A percentile compares a stretch with the other conserved stretches of the same genome.
Conservation (phyloP, 2,888 invertebrate genomes). For the Biston betularia region DNA sequence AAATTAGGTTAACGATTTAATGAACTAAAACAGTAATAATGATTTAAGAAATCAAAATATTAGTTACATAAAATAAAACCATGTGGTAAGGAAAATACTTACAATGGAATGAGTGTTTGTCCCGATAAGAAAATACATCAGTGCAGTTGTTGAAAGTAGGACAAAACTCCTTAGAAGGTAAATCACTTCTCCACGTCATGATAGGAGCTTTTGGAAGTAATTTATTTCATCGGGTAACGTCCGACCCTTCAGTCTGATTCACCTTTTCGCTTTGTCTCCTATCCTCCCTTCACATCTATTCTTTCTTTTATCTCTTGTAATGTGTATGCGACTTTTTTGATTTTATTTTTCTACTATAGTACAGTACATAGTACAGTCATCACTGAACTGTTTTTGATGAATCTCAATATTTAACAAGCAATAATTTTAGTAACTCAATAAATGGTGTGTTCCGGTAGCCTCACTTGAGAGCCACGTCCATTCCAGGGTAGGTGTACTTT, state of each 20-base stretch:
- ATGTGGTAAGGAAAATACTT: not conserved
- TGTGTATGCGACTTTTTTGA: slow-evolving; percentile 11
- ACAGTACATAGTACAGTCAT: not conserved
- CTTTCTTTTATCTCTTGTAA: slow-evolving; percentile 32
- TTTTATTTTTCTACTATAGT: slow-evolving; percentile 19
- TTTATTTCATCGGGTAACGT: slow-evolving; percentile 39
- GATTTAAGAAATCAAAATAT: too few species aligned
- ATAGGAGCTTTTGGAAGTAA: slow-evolving; percentile 33
- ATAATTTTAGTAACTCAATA: too few species aligned
- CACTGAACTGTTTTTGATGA: not conserved
- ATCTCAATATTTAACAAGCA: too few species aligned
- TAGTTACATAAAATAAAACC: not conserved
- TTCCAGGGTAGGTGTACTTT: too few species aligned
- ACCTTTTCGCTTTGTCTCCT: slow-evolving; percentile 34
- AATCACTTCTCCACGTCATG: slow-evolving; percentile 35
- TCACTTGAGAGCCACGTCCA: too few species aligned
- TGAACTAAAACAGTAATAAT: too few species aligned
- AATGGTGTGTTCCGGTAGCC: too few species aligned
- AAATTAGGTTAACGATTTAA: too few species aligned
- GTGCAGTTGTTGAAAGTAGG: slow-evolving; percentile 9
- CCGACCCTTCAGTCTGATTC: slow-evolving; percentile 36
- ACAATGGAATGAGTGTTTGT: not conserved
- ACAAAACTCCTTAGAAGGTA: slow-evolving; percentile 31
- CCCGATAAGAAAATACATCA: slow-evolving; percentile 16
- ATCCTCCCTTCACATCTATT: slow-evolving; percentile 32